Conservation (phyloP, 2,888 invertebrate species). For the Drosophila monieri region DNA sequence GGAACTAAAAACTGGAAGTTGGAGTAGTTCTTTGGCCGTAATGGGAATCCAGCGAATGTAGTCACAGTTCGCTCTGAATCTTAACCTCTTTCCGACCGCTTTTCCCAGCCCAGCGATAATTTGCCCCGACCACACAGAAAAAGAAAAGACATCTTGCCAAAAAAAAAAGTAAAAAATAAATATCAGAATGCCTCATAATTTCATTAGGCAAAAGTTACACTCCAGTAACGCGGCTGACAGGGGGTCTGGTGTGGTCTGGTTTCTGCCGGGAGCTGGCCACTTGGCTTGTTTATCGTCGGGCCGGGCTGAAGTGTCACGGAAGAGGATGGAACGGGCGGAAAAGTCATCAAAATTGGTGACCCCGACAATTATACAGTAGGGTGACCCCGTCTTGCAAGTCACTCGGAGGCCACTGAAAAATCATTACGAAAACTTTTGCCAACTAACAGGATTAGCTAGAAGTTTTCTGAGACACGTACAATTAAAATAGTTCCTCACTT, state of each 20-base stretch:
- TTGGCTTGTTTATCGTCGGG: slow-evolving; percentile 41
- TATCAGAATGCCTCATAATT: slow-evolving; percentile 41
- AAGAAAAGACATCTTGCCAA: slow-evolving; percentile 45
- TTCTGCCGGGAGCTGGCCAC: slow-evolving; percentile 26
- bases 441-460: slow-evolving; percentile 27
- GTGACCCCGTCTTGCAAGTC: slow-evolving; percentile 39
- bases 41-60: slow-evolving; percentile 48
- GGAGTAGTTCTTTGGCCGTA: slow-evolving; percentile 19
- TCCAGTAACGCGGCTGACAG: slow-evolving; percentile 17
- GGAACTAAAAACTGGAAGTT: slow-evolving; percentile 13
- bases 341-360: slow-evolving; percentile 41
- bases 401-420: slow-evolving; percentile 35
- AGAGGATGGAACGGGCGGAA: slow-evolving; percentile 6
- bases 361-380: slow-evolving; percentile 57
- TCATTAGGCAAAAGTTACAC: slow-evolving; percentile 45
- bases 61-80: slow-evolving; percentile 33
- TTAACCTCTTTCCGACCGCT: slow-evolving; percentile 40
- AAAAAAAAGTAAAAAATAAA: slow-evolving; percentile 22
- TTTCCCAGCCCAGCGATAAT: slow-evolving; percentile 68
- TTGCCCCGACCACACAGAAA: slow-evolving; percentile 25
- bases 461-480: not conserved
- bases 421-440: slow-evolving; percentile 13
- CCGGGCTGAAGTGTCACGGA: slow-evolving; percentile 6
- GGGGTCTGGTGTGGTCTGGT: slow-evolving; percentile 3
- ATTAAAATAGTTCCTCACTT: not conserved